These are phyloP conservation scores for Lophura nycthemera DNA, from an alignment of 2,113 vertebrate genomes.

Conservation along the genomic window DNA sequence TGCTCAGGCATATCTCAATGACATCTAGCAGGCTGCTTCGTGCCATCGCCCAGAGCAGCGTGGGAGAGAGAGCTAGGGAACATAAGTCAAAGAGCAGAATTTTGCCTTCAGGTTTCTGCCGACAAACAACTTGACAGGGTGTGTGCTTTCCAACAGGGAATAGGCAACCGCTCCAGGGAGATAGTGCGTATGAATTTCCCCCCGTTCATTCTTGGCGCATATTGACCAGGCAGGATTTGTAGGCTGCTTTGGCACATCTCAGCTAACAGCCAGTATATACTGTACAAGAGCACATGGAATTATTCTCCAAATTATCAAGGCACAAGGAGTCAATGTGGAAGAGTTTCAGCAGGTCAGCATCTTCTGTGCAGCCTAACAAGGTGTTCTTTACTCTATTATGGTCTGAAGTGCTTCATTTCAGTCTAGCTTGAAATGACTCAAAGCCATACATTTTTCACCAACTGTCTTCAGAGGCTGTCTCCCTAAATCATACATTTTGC, in stretches of 20 bases:
- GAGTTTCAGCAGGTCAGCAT: neutral
- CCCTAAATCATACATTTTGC: slow-evolving; percentile 57
- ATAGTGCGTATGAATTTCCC: no score
- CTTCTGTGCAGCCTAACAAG: neutral
- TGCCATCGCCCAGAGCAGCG: slow-evolving; percentile 42
- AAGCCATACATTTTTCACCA: slow-evolving; percentile 46
- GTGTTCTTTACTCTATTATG: neutral
- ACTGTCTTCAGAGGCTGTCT: slow-evolving; percentile 1
- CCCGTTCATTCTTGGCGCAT: no score
- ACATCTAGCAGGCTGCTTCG: slow-evolving; percentile 58
- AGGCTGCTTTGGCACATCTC: neutral
- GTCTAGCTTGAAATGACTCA: slow-evolving; percentile 23
- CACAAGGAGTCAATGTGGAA: neutral
- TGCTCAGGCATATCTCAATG: slow-evolving; percentile 52
- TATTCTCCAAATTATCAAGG: neutral
- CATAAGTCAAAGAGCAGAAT: slow-evolving; percentile 52
- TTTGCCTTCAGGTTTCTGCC: slow-evolving; percentile 43
- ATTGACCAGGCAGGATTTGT: neutral
- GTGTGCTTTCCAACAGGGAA: neutral
- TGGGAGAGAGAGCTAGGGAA: slow-evolving; percentile 45
- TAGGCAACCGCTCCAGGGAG: neutral
- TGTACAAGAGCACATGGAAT: neutral
- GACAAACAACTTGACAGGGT: slow-evolving; percentile 14
- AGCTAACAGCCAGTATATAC: neutral
- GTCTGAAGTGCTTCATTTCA: slow-evolving; percentile 24